phyloP scores from a whole-genome alignment of 2,888 invertebrate species.

The Cerceris ruficornis region DNA sequence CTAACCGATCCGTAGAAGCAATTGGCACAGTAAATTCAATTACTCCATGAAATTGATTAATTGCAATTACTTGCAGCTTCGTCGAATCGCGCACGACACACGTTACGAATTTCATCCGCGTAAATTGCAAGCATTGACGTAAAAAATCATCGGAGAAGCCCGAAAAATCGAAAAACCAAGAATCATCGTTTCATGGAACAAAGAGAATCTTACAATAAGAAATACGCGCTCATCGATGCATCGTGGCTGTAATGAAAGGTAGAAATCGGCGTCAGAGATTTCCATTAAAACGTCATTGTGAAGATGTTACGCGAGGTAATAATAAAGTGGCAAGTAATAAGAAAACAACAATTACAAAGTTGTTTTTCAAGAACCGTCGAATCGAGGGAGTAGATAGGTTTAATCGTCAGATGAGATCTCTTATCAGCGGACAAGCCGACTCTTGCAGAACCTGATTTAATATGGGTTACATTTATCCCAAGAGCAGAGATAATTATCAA shows the following conservation, averaged over 20 bases:
- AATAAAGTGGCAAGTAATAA: slow-evolving; percentile 11
- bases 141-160: neutral
- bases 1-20: neutral
- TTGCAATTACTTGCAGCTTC: slow-evolving; percentile 17
- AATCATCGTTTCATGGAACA: neutral
- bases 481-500: too few relatives aligned
- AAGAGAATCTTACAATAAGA: neutral
- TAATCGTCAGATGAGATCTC: slow-evolving; percentile 9
- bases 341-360: slow-evolving; percentile 29
- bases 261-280: neutral
- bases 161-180: neutral
- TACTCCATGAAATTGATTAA: slow-evolving; percentile 34
- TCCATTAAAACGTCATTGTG: slow-evolving; percentile 12
- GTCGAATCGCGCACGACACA: slow-evolving; percentile 6
- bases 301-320: slow-evolving; percentile 12
- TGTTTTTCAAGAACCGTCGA: slow-evolving; percentile 41
- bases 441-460: too few relatives aligned
- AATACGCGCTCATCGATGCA: neutral
- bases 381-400: slow-evolving; percentile 21
- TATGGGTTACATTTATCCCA: too few relatives aligned
- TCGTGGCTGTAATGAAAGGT: too few relatives aligned
- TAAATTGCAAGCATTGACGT: neutral
- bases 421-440: neutral
- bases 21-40: slow-evolving; percentile 14
- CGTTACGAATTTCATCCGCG: neutral